Conservation (phyloP, 2,113 vertebrate species). For the Morone saxatilis region DNA sequence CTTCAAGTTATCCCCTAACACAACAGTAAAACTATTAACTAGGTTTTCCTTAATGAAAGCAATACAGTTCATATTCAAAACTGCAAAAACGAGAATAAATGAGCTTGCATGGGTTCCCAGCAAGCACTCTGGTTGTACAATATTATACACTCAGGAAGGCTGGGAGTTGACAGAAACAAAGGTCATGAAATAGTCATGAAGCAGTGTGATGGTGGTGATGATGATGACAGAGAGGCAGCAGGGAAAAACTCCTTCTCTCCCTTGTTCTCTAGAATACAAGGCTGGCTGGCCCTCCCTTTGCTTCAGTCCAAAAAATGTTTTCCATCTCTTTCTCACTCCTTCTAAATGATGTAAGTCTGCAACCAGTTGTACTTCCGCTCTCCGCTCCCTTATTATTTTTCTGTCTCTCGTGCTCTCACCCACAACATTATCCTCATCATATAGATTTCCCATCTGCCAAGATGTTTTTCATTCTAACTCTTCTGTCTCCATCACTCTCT, state of each 20-base stretch:
- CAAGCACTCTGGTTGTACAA: constrained; percentile 46
- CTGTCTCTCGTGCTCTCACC: constrained; percentile 19
- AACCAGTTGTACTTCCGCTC: constrained; percentile 17
- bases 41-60: not conserved
- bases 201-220: constrained; percentile 57
- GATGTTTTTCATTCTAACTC: constrained; percentile 10
- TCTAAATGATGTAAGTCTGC: constrained; percentile 44
- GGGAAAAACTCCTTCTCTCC: constrained; percentile 35
- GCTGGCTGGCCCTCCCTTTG: constrained; percentile 33
- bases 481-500: constrained; percentile 22
- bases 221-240: constrained; percentile 63
- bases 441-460: constrained; percentile 59
- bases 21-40: not conserved
- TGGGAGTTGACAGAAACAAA: constrained; percentile 67
- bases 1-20: not conserved
- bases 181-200: constrained; percentile 80
- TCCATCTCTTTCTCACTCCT: not conserved
- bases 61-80: constrained; percentile 12
- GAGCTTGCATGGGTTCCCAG: constrained; percentile 25
- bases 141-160: constrained; percentile 57
- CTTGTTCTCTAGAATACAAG: constrained; percentile 23
- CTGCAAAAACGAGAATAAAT: constrained; percentile 18
- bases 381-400: constrained; percentile 13
- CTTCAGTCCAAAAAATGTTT: constrained; percentile 26
- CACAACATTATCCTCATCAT: constrained; percentile 48